A percentile compares a stretch with the other conserved stretches of the same genome.
Evolutionary conservation across 2,888 invertebrate genomes (phyloP).

Genomic region (Habrosyne pyritoides): DNA sequence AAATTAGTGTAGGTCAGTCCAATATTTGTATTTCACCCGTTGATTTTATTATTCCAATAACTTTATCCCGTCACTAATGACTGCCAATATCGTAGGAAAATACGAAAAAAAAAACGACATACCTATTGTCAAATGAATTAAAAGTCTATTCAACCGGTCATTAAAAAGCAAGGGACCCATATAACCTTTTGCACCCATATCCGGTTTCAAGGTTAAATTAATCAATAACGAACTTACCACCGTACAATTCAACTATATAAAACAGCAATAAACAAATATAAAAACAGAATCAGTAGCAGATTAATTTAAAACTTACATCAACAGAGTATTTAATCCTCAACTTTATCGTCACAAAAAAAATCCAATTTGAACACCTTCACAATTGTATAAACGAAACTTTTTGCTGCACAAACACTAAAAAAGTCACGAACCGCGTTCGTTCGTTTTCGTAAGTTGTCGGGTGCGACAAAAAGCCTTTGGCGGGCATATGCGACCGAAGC

Average conservation of each 20-base stretch:
- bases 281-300: not conserved
- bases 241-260: not conserved
- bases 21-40: too few species aligned
- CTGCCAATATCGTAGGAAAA: too few species aligned
- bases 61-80: too few species aligned
- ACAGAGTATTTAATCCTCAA: constrained; percentile 21
- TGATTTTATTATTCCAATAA: too few species aligned
- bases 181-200: not conserved
- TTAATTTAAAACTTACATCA: constrained; percentile 9
- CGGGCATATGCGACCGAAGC: constrained; percentile 22
- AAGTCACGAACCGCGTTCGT: constrained; percentile 36
- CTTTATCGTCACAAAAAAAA: constrained; percentile 21
- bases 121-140: too few species aligned
- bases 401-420: constrained; percentile 29
- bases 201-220: not conserved
- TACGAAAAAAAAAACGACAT: too few species aligned
- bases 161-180: too few species aligned
- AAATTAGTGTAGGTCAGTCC: too few species aligned
- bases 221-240: not conserved
- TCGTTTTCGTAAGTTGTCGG: constrained; percentile 16
- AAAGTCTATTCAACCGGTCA: too few species aligned
- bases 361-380: constrained; percentile 32
- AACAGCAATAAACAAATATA: not conserved
- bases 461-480: constrained; percentile 18
- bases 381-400: constrained; percentile 20